Conservation (phyloP, 2,797 vertebrate genomes). For the Cottoperca gobio region DNA sequence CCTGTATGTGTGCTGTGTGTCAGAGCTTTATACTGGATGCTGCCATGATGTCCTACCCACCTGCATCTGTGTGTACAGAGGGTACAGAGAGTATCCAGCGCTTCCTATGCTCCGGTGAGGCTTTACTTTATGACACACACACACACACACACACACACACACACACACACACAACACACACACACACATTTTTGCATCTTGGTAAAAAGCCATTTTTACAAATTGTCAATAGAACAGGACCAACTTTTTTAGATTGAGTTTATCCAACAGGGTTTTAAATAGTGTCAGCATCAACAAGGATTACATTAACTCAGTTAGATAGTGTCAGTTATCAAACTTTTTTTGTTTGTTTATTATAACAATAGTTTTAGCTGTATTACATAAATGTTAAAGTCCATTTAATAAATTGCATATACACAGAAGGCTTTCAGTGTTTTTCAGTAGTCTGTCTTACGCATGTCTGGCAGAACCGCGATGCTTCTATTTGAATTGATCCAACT, state of each 20-base stretch:
- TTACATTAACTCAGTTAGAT: too few species aligned
- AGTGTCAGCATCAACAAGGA: too few species aligned
- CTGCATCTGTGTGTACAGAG: conserved; percentile 83
- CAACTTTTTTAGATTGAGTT: not conserved
- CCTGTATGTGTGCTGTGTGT: conserved; percentile 39
- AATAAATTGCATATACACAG: too few species aligned
- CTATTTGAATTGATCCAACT: too few species aligned
- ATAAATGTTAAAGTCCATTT: too few species aligned
- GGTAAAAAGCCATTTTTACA: not conserved
- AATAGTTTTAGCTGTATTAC: too few species aligned
- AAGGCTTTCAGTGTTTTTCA: too few species aligned
- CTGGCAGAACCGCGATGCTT: too few species aligned
- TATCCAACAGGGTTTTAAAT: not conserved
- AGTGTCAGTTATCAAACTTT: too few species aligned
- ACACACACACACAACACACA: not conserved
- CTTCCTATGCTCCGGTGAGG: conserved; percentile 91
- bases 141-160: not conserved
- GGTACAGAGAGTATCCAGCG: conserved; percentile 91
- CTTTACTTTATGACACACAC: not conserved
- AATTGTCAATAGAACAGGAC: not conserved
- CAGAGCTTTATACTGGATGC: conserved; percentile 91
- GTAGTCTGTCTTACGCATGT: too few species aligned
- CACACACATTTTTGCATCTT: not conserved
- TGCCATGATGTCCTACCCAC: conserved; percentile 88
- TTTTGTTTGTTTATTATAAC: too few species aligned